These are phyloP conservation scores for Dynastes hyllus DNA, from an alignment of 2,888 invertebrate species.

Conservation along the genomic window DNA sequence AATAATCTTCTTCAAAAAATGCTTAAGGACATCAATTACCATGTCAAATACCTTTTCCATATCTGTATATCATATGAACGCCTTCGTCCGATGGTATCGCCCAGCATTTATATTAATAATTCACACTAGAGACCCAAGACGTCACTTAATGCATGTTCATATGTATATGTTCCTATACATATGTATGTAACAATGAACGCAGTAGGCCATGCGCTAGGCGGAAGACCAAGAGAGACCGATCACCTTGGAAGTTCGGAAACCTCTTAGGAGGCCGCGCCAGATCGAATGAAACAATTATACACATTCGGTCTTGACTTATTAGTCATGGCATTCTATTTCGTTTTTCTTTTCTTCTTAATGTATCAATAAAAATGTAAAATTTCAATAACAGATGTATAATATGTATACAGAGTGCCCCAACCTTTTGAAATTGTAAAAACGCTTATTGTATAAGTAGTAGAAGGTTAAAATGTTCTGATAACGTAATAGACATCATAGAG, in stretches of 20 bases:
- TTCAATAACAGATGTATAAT: no score
- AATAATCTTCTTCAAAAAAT: no score
- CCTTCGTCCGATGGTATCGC: background rate
- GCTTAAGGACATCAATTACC: no score
- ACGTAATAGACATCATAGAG: no score
- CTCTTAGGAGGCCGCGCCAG: conserved; percentile 24
- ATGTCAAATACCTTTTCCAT: background rate
- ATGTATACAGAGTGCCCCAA: no score
- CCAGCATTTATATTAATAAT: conserved; percentile 15
- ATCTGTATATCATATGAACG: background rate
- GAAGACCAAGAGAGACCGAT: conserved; percentile 34
- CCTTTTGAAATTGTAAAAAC: no score
- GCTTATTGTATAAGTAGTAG: no score
- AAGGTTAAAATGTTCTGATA: no score
- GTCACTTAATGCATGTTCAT: background rate
- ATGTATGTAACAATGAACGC: background rate
- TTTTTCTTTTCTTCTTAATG: background rate
- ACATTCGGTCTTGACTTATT: background rate
- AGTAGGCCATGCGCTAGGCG: conserved; percentile 52
- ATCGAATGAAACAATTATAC: conserved; percentile 5
- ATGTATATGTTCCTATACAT: background rate
- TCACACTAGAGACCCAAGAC: background rate
- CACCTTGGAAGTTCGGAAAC: conserved; percentile 50
- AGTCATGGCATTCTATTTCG: background rate
- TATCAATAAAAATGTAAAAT: background rate